phyloP scores from a whole-genome alignment of 2,888 invertebrate species.

The Argyresthia albistria region DNA sequence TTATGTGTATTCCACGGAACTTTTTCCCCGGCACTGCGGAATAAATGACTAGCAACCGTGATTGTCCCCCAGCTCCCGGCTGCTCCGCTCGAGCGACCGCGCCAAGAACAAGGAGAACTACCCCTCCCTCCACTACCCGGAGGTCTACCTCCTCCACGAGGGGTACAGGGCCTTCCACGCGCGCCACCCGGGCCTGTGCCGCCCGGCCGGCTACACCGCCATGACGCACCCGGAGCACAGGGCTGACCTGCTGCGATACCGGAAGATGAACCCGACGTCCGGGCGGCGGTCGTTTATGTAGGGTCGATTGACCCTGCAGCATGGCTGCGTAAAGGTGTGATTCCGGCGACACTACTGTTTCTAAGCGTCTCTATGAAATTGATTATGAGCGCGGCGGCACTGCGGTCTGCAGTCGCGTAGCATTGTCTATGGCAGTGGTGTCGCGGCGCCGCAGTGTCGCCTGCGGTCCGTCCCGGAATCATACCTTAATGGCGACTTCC shows the following conservation, averaged over 20 bases:
- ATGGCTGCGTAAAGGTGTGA: too few species aligned
- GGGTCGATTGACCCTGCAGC: background rate
- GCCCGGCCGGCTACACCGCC: slow-evolving; percentile 68
- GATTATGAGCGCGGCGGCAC: too few species aligned
- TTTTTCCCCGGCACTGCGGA: background rate
- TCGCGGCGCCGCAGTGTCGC: too few species aligned
- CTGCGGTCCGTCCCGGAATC: too few species aligned
- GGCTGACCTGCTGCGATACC: slow-evolving; percentile 79
- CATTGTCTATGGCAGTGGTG: too few species aligned
- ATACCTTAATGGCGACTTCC: too few species aligned
- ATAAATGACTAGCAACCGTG: too few species aligned
- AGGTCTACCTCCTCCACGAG: slow-evolving; percentile 93
- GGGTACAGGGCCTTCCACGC: slow-evolving; percentile 74
- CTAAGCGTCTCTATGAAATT: too few species aligned
- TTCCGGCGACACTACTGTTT: too few species aligned
- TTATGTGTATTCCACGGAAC: background rate
- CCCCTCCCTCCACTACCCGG: slow-evolving; percentile 91
- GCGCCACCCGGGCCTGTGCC: slow-evolving; percentile 56
- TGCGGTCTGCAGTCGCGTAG: too few species aligned
- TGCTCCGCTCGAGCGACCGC: slow-evolving; percentile 87
- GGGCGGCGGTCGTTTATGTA: slow-evolving; percentile 8
- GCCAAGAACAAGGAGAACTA: slow-evolving; percentile 84
- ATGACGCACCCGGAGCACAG: slow-evolving; percentile 90
- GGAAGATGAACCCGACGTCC: slow-evolving; percentile 44
- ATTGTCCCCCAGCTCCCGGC: slow-evolving; percentile 82